Percentiles rank a stretch among this genome's conserved stretches.
These are phyloP conservation scores for Staurois parvus DNA, from an alignment of 2,797 vertebrate species.

Conservation along the genomic window DNA sequence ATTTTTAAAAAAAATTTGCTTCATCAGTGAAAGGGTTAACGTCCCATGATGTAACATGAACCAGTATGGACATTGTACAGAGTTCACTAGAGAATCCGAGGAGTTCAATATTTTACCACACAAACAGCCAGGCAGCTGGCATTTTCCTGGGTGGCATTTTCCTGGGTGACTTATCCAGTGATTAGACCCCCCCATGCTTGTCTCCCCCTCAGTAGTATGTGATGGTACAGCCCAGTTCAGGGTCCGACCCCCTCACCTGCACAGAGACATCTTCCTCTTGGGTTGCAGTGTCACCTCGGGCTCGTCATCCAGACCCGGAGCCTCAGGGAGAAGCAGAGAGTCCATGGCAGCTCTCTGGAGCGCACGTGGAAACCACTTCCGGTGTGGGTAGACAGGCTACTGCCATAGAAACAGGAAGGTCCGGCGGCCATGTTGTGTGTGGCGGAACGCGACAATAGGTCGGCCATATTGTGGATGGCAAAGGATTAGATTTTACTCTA, in stretches of 20 bases:
- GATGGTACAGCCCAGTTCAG: too few species aligned
- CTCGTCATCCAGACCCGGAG: not conserved
- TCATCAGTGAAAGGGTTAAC: too few species aligned
- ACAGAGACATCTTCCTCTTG: slow-evolving; percentile 74
- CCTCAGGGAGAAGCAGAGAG: not conserved
- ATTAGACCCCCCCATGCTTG: too few species aligned
- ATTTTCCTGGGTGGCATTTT: too few species aligned
- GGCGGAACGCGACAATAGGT: not conserved
- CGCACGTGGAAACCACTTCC: slow-evolving; percentile 24
- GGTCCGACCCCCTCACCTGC: slow-evolving; percentile 68
- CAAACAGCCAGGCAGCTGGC: too few species aligned
- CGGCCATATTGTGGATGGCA: not conserved
- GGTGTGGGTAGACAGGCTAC: not conserved
- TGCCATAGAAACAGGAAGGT: slow-evolving; percentile 1
- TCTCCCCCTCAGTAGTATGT: too few species aligned
- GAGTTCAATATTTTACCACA: too few species aligned
- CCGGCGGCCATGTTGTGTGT: not conserved
- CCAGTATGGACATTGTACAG: too few species aligned
- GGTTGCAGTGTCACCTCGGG: not conserved
- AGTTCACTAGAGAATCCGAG: too few species aligned
- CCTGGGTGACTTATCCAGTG: too few species aligned
- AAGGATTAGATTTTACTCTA: not conserved
- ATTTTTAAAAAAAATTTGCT: too few species aligned
- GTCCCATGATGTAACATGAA: too few species aligned
- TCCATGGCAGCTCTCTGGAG: slow-evolving; percentile 16